Evolutionary conservation across 2,888 invertebrate species (phyloP).

Genomic region (Rhimphoctona megacephalus): DNA sequence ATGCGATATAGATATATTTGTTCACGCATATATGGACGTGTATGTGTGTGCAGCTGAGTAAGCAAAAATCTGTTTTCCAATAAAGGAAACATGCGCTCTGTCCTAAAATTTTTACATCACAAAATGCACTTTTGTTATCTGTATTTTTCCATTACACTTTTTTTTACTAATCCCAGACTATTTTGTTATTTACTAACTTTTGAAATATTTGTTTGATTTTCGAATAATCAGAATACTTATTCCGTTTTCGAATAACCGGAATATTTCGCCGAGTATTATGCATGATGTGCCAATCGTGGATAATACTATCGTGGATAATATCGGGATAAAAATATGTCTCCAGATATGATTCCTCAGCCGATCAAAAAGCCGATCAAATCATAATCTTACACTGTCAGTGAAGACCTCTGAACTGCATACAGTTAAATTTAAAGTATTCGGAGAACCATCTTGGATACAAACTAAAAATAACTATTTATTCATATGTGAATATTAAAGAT

Average conservation of each 20-base stretch:
- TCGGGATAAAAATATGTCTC: no score
- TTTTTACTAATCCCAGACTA: neutral
- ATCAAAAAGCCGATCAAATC: no score
- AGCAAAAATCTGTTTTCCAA: slow-evolving; percentile 22
- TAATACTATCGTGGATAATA: no score
- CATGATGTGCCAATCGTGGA: no score
- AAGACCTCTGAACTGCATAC: neutral
- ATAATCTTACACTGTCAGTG: neutral
- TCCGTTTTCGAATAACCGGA: neutral
- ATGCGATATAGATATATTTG: neutral
- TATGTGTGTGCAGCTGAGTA: slow-evolving; percentile 6
- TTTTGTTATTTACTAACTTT: neutral
- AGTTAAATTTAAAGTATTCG: neutral
- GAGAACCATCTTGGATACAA: no score
- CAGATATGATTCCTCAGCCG: no score
- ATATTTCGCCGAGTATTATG: neutral
- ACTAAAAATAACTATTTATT: no score
- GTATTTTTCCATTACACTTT: neutral
- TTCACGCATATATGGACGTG: neutral
- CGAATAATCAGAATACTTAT: neutral
- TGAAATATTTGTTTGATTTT: neutral
- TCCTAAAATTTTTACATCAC: neutral
- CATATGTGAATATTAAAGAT: no score
- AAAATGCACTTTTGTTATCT: neutral
- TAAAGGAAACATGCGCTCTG: neutral